Evolutionary conservation across 2,888 invertebrate species (phyloP), one percentile per base, ranked within the genome.

Genomic region (Merodon equestris): DNA sequence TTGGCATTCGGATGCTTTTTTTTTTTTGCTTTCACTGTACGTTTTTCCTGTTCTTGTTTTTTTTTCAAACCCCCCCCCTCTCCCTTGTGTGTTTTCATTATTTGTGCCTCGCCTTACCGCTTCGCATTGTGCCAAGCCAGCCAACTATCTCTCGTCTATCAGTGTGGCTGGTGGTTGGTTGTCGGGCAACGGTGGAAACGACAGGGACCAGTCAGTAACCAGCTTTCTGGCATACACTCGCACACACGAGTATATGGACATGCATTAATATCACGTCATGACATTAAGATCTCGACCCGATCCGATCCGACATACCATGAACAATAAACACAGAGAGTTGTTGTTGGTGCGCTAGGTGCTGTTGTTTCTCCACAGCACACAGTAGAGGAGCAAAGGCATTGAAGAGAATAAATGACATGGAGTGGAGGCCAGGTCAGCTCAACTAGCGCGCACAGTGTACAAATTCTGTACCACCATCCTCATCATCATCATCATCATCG

Each of bases 281-380:
- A 79, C 79, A 79, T 79, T 79, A 74, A 79, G 79, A 79, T 79
- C 79, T 79, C 79, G 79, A 79, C 79, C 79, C 74, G 79, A 79
- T 79, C 79, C 79, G 68, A 79, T 79, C 74, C 79, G 79, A 70
- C 79, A 74, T 74, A 79, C 74, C 74, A 74, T 74, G 73, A 34
- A 72, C 61, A 68, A 50, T 61, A 67, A 68, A 77, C 61, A 73
- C 47, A 67, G 51, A 79, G 48, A 9, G 34, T 18, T 40, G 40
- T n/a, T 40, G 40, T 10, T 40, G 10, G n/a, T n/a, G 40, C 10
- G 10, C 40, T 40, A 40, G 12, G 27, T 27, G 2, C 7, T 27
- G 27, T 27, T 27, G 50, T 50, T 50, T 36, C 36, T 13, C 64
- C 27, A 36, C 27, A 36, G 50, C 40, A 45, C 34, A 14, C 38